Conservation (phyloP, 2,797 vertebrate genomes). For the Pantherophis alleghaniensis region DNA sequence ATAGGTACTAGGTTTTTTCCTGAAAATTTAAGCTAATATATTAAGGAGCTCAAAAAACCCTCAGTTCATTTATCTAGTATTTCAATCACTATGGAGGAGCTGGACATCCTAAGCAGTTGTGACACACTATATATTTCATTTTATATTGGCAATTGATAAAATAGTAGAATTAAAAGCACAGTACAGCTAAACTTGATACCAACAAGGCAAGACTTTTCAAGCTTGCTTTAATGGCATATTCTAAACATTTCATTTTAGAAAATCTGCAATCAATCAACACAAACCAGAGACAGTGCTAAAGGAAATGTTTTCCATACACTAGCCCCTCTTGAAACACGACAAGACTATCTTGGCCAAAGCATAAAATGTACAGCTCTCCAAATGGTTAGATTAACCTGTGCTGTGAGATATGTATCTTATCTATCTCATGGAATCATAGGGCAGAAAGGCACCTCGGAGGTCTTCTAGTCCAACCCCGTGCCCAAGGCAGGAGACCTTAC, state of each 20-base stretch:
- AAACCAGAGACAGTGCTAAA: slow-evolving; percentile 77
- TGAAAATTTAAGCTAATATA: slow-evolving; percentile 82
- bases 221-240: slow-evolving; percentile 74
- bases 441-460: no score
- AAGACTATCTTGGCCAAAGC: slow-evolving; percentile 73
- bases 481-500: no score
- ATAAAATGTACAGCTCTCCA: slow-evolving; percentile 73
- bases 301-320: slow-evolving; percentile 64
- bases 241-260: slow-evolving; percentile 75
- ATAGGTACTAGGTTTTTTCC: slow-evolving; percentile 76
- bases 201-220: slow-evolving; percentile 70
- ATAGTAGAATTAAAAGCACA: slow-evolving; percentile 83
- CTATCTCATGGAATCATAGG: no score
- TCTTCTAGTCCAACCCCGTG: no score
- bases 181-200: slow-evolving; percentile 82
- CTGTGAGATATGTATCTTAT: slow-evolving; percentile 65
- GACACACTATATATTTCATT: slow-evolving; percentile 80
- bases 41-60: slow-evolving; percentile 69
- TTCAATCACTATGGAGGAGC: slow-evolving; percentile 79
- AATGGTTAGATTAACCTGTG: slow-evolving; percentile 74
- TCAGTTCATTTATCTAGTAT: slow-evolving; percentile 65
- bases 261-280: slow-evolving; percentile 75
- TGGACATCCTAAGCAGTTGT: slow-evolving; percentile 79
- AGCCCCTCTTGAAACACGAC: slow-evolving; percentile 61
- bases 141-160: slow-evolving; percentile 82